phyloP scores from a whole-genome alignment of 2,888 invertebrate species.

The Callyntrura guangdongensis region DNA sequence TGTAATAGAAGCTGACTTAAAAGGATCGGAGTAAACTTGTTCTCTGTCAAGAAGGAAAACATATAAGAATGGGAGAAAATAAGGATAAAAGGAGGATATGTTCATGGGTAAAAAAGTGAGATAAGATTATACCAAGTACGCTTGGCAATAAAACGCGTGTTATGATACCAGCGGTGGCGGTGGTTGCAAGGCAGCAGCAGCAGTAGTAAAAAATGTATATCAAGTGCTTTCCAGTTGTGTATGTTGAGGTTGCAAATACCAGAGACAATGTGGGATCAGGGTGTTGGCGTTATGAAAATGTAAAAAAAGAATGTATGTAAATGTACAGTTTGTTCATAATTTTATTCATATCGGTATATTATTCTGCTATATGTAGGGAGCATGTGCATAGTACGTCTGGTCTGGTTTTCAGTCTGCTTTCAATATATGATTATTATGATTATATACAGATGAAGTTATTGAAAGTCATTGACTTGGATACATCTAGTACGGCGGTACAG shows the following conservation, averaged over 20 bases:
- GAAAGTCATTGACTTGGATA: slow-evolving; percentile 40
- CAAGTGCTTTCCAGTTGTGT: neutral
- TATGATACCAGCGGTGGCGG: slow-evolving; percentile 18
- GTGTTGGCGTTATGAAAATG: neutral
- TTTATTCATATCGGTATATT: neutral
- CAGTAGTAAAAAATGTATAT: slow-evolving; percentile 42
- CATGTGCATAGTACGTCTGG: neutral
- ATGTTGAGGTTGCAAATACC: slow-evolving; percentile 5
- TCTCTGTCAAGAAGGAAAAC: neutral
- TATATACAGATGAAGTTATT: slow-evolving; percentile 38
- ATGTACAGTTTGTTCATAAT: neutral
- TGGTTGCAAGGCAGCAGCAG: neutral
- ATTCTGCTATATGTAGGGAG: neutral
- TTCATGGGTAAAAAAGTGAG: neutral
- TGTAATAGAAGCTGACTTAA: too few relatives aligned
- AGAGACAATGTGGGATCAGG: neutral
- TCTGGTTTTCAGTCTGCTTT: neutral
- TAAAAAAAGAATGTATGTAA: neutral
- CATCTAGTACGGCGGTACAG: neutral
- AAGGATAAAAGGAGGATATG: neutral
- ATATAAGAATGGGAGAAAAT: neutral
- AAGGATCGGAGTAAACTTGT: too few relatives aligned
- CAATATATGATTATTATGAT: slow-evolving; percentile 24
- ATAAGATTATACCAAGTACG: slow-evolving; percentile 14
- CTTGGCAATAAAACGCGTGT: slow-evolving; percentile 39